Conservation (phyloP, 2,797 vertebrate species). For the Nannoperca obscura region DNA sequence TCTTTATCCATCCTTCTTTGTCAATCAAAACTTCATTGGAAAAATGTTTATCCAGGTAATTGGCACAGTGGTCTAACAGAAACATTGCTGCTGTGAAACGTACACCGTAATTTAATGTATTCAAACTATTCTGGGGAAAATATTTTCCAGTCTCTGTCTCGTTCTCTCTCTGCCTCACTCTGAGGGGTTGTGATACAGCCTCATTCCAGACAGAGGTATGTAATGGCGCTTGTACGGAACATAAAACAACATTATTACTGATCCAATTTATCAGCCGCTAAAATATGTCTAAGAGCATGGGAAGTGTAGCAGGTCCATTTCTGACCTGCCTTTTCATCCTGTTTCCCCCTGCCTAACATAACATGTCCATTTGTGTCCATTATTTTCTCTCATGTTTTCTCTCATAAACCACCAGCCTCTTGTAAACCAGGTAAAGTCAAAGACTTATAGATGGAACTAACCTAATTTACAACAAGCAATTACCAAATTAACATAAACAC, state of each 20-base stretch:
- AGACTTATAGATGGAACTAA: neutral
- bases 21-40: neutral
- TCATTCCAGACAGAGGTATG: constrained; percentile 33
- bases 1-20: neutral
- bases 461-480: neutral
- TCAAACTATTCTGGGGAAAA: neutral
- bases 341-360: constrained; percentile 3
- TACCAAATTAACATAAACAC: constrained; percentile 1
- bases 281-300: constrained; percentile 51
- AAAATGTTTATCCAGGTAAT: neutral
- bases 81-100: neutral
- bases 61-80: neutral
- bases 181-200: constrained; percentile 19
- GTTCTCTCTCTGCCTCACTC: neutral
- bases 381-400: constrained; percentile 23
- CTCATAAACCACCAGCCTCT: neutral
- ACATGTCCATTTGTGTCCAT: constrained; percentile 27
- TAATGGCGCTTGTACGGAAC: constrained; percentile 63
- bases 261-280: constrained; percentile 64
- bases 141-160: neutral
- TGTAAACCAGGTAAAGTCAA: constrained; percentile 1
- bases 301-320: constrained; percentile 14
- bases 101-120: neutral
- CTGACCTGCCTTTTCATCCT: constrained; percentile 26
- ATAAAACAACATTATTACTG: constrained; percentile 73